These are phyloP conservation scores for Pangasianodon gigas DNA, from an alignment of 2,113 vertebrate genomes.

Conservation along the genomic window DNA sequence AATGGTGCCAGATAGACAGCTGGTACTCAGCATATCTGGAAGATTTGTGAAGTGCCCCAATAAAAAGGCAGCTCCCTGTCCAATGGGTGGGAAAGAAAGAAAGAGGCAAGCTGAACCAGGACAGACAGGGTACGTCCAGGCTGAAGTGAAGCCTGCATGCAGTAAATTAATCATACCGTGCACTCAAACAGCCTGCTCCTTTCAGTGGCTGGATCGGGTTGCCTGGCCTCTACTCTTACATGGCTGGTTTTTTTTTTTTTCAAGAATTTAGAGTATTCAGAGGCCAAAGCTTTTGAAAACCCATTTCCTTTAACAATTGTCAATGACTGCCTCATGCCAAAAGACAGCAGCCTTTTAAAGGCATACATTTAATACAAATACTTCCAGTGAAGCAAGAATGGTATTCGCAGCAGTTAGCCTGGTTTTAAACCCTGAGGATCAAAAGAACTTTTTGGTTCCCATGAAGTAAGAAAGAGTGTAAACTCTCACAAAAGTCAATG, in stretches of 20 bases:
- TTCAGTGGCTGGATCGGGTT: conserved; percentile 71
- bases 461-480: conserved; percentile 42
- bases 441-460: neutral
- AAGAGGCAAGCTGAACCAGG: conserved; percentile 1
- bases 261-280: conserved; percentile 45
- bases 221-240: conserved; percentile 76
- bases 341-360: conserved; percentile 32
- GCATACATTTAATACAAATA: conserved; percentile 48
- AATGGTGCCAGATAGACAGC: conserved; percentile 21
- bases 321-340: conserved; percentile 23
- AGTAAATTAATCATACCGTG: conserved; percentile 81
- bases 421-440: conserved; percentile 12
- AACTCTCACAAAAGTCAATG: conserved; percentile 41
- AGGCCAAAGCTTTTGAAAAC: conserved; percentile 42
- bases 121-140: conserved; percentile 51
- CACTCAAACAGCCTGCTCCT: conserved; percentile 57
- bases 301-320: conserved; percentile 37
- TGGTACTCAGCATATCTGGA: conserved; percentile 35
- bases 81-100: neutral
- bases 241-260: conserved; percentile 33
- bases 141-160: conserved; percentile 52
- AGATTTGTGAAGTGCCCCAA: conserved; percentile 23
- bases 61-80: conserved; percentile 36
- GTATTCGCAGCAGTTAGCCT: conserved; percentile 31
- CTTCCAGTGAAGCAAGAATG: conserved; percentile 16